Conservation (phyloP, 2,797 vertebrate genomes). For the Masticophis lateralis region DNA sequence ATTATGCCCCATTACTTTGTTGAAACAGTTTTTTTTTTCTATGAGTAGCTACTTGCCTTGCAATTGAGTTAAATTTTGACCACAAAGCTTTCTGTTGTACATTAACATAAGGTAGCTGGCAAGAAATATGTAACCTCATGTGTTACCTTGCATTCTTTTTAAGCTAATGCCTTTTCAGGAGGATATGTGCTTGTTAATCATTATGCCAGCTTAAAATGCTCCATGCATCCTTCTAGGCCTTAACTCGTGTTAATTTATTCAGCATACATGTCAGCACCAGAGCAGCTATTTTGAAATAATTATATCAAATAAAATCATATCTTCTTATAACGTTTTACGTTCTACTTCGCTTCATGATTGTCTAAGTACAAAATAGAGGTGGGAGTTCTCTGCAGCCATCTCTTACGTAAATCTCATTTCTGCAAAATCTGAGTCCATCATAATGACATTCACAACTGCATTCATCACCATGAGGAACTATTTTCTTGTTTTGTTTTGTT, state of each 20-base stretch:
- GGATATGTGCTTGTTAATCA: slow-evolving; percentile 33
- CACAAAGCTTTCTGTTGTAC: neutral
- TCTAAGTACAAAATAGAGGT: neutral
- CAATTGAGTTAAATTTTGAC: neutral
- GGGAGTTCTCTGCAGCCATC: neutral
- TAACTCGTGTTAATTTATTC: neutral
- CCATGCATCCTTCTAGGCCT: slow-evolving; percentile 14
- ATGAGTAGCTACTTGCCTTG: neutral
- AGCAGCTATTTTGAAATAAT: neutral
- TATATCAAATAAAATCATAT: neutral
- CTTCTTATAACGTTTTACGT: neutral
- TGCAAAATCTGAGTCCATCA: neutral
- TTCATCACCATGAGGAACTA: neutral
- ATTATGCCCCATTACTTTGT: neutral
- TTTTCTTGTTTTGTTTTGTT: neutral
- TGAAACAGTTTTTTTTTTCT: neutral
- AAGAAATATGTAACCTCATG: slow-evolving; percentile 7
- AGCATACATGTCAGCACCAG: neutral
- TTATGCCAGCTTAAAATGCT: neutral
- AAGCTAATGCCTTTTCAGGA: slow-evolving; percentile 30
- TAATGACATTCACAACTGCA: neutral
- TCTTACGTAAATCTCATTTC: neutral
- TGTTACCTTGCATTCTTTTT: slow-evolving; percentile 36
- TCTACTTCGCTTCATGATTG: neutral
- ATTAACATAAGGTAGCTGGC: slow-evolving; percentile 24